Conservation (phyloP, 2,888 invertebrate genomes). For the Lasiommata megera region DNA sequence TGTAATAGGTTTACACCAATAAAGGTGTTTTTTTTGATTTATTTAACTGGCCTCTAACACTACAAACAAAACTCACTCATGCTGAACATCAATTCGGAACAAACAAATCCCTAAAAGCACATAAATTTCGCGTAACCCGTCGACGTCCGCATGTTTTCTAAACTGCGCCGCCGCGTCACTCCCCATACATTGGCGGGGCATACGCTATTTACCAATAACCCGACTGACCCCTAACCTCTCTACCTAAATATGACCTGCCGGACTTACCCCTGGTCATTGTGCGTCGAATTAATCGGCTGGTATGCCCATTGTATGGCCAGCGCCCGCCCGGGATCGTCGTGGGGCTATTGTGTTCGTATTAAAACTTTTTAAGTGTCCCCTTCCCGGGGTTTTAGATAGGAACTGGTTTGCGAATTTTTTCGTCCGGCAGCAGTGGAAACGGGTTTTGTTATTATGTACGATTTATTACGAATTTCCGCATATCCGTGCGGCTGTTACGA, state of each 20-base stretch:
- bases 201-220: constrained; percentile 73
- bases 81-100: not conserved
- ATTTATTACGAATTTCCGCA: constrained; percentile 33
- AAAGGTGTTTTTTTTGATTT: no score
- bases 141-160: constrained; percentile 66
- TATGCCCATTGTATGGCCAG: constrained; percentile 66
- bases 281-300: constrained; percentile 74
- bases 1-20: no score
- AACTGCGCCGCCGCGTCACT: constrained; percentile 67
- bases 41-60: not conserved
- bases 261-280: constrained; percentile 71
- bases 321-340: constrained; percentile 59
- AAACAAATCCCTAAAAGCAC: constrained; percentile 43
- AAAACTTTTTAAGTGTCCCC: constrained; percentile 69
- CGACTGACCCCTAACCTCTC: constrained; percentile 73
- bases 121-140: constrained; percentile 61
- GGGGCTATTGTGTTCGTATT: constrained; percentile 68
- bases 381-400: constrained; percentile 46
- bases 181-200: constrained; percentile 51
- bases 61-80: not conserved
- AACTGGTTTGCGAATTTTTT: constrained; percentile 51
- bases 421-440: constrained; percentile 18
- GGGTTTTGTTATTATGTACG: constrained; percentile 24
- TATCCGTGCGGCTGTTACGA: constrained; percentile 19
- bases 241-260: constrained; percentile 79